phyloP scores from a whole-genome alignment of 2,888 invertebrate genomes.

The Aspidiotus rigidus region DNA sequence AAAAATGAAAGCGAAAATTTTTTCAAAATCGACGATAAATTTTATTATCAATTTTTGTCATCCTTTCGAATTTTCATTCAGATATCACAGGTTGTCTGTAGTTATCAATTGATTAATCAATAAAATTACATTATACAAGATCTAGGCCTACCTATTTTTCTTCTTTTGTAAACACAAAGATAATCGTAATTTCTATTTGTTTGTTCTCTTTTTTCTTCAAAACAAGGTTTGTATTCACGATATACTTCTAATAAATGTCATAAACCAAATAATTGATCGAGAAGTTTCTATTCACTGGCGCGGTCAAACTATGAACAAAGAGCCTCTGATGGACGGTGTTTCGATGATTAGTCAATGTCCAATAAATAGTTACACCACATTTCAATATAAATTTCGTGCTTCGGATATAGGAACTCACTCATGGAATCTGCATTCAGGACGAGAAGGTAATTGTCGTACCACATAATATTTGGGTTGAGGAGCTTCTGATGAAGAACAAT shows the following conservation, averaged over 20 bases:
- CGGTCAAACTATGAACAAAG: conserved; percentile 44
- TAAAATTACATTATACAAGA: no score
- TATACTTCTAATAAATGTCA: conserved; percentile 46
- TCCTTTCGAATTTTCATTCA: no score
- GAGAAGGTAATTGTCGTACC: not conserved
- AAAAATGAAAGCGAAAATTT: no score
- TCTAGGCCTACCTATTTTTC: no score
- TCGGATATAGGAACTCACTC: conserved; percentile 44
- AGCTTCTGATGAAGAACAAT: no score
- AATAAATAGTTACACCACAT: conserved; percentile 43
- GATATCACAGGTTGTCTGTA: no score
- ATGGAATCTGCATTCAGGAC: conserved; percentile 43
- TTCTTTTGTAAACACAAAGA: no score
- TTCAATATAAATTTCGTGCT: conserved; percentile 45
- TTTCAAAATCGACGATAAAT: no score
- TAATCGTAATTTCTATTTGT: not conserved
- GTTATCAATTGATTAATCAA: no score
- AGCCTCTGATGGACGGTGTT: conserved; percentile 46
- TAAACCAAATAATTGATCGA: conserved; percentile 45
- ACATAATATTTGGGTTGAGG: not conserved
- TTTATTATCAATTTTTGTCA: no score
- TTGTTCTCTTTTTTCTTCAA: not conserved
- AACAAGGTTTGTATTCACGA: conserved; percentile 58
- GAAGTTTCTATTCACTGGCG: conserved; percentile 49
- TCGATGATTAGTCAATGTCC: conserved; percentile 46